A percentile compares a stretch with the other conserved stretches of the same genome.
Conservation (phyloP, 2,888 invertebrate genomes). For the Acrocyrtus sp. region DNA sequence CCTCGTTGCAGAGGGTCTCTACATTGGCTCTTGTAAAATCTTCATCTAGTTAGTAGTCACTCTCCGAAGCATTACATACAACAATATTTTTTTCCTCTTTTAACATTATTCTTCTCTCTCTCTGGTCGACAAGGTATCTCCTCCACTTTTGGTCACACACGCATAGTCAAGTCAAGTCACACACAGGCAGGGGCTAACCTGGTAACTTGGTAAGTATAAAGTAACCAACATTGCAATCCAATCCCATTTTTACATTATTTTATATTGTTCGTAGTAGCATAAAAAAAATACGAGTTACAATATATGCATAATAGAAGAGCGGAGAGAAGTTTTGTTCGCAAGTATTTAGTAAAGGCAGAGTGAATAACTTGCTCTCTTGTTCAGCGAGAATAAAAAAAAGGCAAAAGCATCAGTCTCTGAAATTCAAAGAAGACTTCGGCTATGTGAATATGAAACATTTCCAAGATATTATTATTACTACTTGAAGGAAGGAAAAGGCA, state of each 20-base stretch:
- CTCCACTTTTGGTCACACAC: constrained; percentile 42
- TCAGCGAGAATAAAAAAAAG: constrained; percentile 15
- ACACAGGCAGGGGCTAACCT: constrained; percentile 24
- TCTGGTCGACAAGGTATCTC: constrained; percentile 42
- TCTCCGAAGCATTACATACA: constrained; percentile 52
- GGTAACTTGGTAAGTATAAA: no score
- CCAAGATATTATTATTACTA: constrained; percentile 48
- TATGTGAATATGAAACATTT: constrained; percentile 50
- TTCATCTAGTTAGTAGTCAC: constrained; percentile 54
- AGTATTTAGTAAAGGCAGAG: constrained; percentile 7
- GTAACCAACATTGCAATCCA: constrained; percentile 50
- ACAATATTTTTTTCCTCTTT: constrained; percentile 38
- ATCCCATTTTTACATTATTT: constrained; percentile 45
- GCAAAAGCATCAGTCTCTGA: constrained; percentile 35
- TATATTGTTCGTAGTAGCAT: constrained; percentile 42
- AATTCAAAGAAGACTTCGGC: constrained; percentile 29
- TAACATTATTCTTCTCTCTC: constrained; percentile 36
- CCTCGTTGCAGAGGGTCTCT: not conserved
- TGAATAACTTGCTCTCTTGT: no score
- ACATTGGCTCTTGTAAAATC: constrained; percentile 26
- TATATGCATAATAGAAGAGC: constrained; percentile 49
- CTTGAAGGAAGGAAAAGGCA: constrained; percentile 46
- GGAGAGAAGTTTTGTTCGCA: constrained; percentile 18
- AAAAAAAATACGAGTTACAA: constrained; percentile 40
- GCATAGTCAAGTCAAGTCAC: constrained; percentile 1